Conservation (phyloP, 2,888 invertebrate genomes). For the Dolichomitus sp. region DNA sequence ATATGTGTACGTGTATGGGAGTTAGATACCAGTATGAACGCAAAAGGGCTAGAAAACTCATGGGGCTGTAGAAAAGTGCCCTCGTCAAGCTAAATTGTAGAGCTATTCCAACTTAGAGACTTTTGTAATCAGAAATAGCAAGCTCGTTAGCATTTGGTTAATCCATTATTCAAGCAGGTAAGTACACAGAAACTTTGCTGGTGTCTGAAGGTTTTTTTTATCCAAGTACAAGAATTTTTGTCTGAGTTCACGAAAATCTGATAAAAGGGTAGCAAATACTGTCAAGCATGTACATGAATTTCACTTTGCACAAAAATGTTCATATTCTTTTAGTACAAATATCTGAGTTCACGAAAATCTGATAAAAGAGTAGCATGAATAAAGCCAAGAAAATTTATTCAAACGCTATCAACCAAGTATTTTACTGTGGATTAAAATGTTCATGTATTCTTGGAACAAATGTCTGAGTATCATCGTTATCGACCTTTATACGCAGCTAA, state of each 20-base stretch:
- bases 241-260: too few species aligned
- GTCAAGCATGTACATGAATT: too few species aligned
- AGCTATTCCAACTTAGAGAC: slow-evolving; percentile 46
- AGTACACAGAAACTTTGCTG: not conserved
- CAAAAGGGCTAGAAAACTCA: slow-evolving; percentile 28
- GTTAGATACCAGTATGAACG: slow-evolving; percentile 18
- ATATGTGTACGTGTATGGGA: slow-evolving; percentile 18
- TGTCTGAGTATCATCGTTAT: not conserved
- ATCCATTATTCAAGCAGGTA: slow-evolving; percentile 58
- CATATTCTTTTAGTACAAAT: too few species aligned
- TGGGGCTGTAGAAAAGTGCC: slow-evolving; percentile 65
- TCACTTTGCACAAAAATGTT: too few species aligned
- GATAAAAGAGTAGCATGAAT: too few species aligned
- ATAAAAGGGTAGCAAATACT: too few species aligned
- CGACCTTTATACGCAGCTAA: slow-evolving; percentile 1
- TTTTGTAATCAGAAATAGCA: slow-evolving; percentile 74
- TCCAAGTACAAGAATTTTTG: too few species aligned
- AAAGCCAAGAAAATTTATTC: too few species aligned
- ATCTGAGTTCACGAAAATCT: too few species aligned
- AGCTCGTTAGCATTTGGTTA: slow-evolving; percentile 61
- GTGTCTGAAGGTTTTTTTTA: not conserved
- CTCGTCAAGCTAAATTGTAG: slow-evolving; percentile 77
- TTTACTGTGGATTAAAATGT: not conserved
- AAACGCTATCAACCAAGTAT: too few species aligned
- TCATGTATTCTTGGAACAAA: not conserved